Conservation (phyloP, 2,888 invertebrate species). For the Caenorhabditis doughertyi region DNA sequence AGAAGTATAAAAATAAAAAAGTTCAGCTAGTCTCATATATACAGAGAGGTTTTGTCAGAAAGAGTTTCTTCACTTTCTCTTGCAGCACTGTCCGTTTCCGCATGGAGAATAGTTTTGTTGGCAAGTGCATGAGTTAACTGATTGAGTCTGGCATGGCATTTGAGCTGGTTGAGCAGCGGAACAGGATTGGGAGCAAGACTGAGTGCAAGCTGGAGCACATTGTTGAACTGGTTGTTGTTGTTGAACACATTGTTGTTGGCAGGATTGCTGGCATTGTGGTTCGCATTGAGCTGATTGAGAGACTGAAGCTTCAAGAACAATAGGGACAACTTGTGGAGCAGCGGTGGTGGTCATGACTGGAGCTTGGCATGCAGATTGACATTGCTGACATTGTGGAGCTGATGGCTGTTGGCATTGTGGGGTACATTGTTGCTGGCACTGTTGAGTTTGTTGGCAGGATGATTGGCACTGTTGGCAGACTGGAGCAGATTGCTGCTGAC, state of each 20-base stretch:
- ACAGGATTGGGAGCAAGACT: conserved; percentile 64
- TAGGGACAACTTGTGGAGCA: conserved; percentile 58
- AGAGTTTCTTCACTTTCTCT: conserved; percentile 56
- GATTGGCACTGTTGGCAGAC: conserved; percentile 47
- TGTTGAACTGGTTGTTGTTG: conserved; percentile 70
- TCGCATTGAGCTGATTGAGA: conserved; percentile 66
- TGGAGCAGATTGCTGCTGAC: conserved; percentile 52
- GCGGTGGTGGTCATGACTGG: conserved; percentile 42
- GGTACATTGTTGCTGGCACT: conserved; percentile 52
- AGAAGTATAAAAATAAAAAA: conserved; percentile 16
- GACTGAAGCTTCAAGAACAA: conserved; percentile 61
- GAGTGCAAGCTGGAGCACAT: conserved; percentile 69
- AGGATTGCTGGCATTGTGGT: conserved; percentile 69
- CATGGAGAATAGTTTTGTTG: conserved; percentile 70
- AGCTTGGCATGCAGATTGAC: conserved; percentile 55
- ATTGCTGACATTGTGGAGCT: conserved; percentile 55
- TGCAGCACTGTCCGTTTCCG: conserved; percentile 67
- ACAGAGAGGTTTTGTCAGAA: conserved; percentile 21
- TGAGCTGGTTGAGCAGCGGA: conserved; percentile 58
- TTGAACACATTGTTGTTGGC: conserved; percentile 69
- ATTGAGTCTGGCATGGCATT: conserved; percentile 64
- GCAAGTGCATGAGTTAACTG: conserved; percentile 56
- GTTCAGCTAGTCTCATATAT: conserved; percentile 37
- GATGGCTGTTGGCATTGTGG: conserved; percentile 47
- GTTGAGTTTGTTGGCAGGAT: conserved; percentile 46